Base-by-base conservation (phyloP, 2,797 vertebrate species). In the Cynodonichthys magdalenae region DNA sequence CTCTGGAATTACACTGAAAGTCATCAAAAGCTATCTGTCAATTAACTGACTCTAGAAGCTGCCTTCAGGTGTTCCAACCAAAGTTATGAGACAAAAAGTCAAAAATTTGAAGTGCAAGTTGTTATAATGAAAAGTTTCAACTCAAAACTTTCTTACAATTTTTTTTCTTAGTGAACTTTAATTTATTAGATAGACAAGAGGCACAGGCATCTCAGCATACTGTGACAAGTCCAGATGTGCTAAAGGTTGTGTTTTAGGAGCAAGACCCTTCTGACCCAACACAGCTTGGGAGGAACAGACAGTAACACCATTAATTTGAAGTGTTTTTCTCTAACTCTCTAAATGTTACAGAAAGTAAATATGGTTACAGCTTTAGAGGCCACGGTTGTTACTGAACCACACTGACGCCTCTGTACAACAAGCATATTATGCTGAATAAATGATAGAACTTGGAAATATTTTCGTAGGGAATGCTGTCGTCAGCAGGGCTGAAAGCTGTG, bases 141-240 rank as follows among this genome's bases (percentile, higher is more conserved):
- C 45, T 24, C 12, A 1, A 44, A 8, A 47, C 20, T 46, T 15
- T 52, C 31, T 72, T 81, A 74, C 60, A 41, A n/a, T 48, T 59
- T 17, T 24, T 46, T 66, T 39, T 47, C 46, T 65, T 69, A 31
- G 29, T 31, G 5, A 1, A 31, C 27, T 58, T 42, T 48, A 53
- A 64, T 81, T 71, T 5, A 69, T 82, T 59, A 76, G 42, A 39
- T 2, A 7, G 56, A 48, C 55, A 60, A 46, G 46, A 63, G 41
- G 61, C 18, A 34, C 66, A 34, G 19, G 19, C 2, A 14, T 28
- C 31, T 5, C 29, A 15, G 65, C 52, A 41, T 36, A 18, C 44
- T 39, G 19, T 58, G 71, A 58, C 64, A 46, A 6, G 0, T 1
- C 2, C 44, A 31, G 68, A 44, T 36, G 14, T 12, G 8, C 28